These are phyloP conservation scores for Phaenicophaeus curvirostris DNA, from an alignment of 2,797 vertebrate species.

Conservation along the genomic window DNA sequence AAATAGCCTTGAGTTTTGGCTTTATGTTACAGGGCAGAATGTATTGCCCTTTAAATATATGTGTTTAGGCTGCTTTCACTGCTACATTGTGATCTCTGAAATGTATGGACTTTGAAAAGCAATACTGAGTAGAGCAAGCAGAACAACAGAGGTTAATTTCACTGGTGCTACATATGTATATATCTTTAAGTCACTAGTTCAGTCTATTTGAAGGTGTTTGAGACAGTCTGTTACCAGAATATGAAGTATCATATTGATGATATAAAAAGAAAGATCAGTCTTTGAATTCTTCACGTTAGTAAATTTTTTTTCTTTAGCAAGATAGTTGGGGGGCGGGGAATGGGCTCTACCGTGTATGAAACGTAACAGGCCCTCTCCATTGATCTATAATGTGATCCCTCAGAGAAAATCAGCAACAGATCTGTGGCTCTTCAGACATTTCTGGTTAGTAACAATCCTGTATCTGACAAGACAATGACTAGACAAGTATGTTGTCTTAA, in stretches of 20 bases:
- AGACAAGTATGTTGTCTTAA: neutral
- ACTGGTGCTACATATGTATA: neutral
- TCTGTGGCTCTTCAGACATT: neutral
- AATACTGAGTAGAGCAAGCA: neutral
- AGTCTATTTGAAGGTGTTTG: neutral
- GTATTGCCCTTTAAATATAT: neutral
- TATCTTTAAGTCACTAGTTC: neutral
- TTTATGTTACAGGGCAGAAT: neutral
- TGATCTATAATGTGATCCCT: neutral
- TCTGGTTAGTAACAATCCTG: neutral
- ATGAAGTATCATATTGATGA: neutral
- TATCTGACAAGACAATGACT: neutral
- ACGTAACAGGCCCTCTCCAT: neutral
- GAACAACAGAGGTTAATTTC: neutral
- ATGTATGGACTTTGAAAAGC: neutral
- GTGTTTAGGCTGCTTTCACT: constrained; percentile 23
- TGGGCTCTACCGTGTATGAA: neutral
- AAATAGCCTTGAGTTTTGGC: neutral
- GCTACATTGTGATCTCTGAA: constrained; percentile 9
- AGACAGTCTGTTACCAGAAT: neutral
- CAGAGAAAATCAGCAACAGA: neutral
- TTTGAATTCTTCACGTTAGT: neutral
- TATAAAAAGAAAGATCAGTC: neutral
- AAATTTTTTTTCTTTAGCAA: neutral
- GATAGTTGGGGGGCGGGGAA: neutral